These are phyloP conservation scores for Sinonovacula constricta DNA, from an alignment of 1,140 invertebrate genomes.

Conservation along the genomic window DNA sequence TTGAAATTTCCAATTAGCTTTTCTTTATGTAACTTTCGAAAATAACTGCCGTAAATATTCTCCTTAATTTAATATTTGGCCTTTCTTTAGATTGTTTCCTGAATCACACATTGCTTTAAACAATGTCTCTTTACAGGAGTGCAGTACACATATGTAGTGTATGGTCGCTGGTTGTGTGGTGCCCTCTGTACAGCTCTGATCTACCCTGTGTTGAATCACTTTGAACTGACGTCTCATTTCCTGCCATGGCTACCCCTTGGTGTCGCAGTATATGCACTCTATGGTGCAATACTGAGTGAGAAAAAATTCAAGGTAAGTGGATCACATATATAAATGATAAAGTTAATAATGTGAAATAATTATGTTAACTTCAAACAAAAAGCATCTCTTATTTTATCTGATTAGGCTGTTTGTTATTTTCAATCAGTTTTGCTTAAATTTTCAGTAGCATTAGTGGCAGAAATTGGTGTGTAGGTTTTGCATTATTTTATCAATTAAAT, in stretches of 20 bases:
- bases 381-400: too few relatives aligned
- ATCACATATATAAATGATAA: too few relatives aligned
- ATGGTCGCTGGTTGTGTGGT: constrained; percentile 47
- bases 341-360: not conserved
- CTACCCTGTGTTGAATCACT: constrained; percentile 45
- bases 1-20: too few relatives aligned
- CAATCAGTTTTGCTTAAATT: too few relatives aligned
- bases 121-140: constrained; percentile 20
- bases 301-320: constrained; percentile 51
- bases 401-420: too few relatives aligned
- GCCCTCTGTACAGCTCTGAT: constrained; percentile 24
- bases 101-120: too few relatives aligned
- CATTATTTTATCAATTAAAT: not conserved
- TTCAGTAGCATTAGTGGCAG: too few relatives aligned
- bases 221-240: constrained; percentile 45
- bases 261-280: constrained; percentile 32
- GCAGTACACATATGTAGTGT: constrained; percentile 34
- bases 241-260: constrained; percentile 52
- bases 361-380: not conserved
- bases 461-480: not conserved
- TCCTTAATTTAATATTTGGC: too few relatives aligned
- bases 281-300: constrained; percentile 48
- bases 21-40: too few relatives aligned
- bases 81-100: too few relatives aligned
- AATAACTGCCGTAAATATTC: too few relatives aligned